Percentiles rank a stretch among this genome's conserved stretches.
Evolutionary conservation across 2,888 invertebrate species (phyloP).

Genomic region (Phania funesta): DNA sequence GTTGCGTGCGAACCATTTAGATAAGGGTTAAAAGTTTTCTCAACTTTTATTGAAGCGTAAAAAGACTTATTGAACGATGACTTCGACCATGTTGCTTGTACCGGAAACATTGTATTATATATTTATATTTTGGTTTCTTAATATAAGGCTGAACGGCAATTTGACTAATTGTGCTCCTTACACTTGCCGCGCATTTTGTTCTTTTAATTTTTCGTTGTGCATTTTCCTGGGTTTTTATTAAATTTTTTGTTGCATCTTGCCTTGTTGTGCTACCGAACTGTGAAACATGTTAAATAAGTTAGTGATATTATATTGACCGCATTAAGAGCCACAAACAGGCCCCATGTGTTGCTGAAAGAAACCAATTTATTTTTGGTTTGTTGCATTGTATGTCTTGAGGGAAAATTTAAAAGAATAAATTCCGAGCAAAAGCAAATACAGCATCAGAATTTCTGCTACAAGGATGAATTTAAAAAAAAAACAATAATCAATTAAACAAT

Average conservation of each 20-base stretch:
- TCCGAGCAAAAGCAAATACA: too few relatives aligned
- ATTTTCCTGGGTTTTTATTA: not conserved
- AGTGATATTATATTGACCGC: slow-evolving; percentile 27
- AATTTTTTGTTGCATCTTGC: not conserved
- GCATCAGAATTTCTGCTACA: too few relatives aligned
- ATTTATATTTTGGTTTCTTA: not conserved
- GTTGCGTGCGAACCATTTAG: too few relatives aligned
- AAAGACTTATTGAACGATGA: not conserved
- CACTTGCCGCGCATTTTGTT: not conserved
- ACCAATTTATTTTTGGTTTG: slow-evolving; percentile 38
- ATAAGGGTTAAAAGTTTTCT: not conserved
- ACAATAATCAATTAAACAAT: too few relatives aligned
- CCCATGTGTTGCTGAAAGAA: slow-evolving; percentile 56
- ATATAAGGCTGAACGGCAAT: not conserved
- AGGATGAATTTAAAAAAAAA: too few relatives aligned
- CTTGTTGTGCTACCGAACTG: not conserved
- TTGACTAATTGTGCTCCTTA: not conserved
- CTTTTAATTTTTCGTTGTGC: not conserved
- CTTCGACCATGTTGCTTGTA: not conserved
- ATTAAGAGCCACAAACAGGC: slow-evolving; percentile 24
- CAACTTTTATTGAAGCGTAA: not conserved
- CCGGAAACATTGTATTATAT: not conserved
- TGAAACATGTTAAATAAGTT: slow-evolving; percentile 16
- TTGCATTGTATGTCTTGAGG: slow-evolving; percentile 7
- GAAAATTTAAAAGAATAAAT: too few relatives aligned